Evolutionary conservation across 2,797 vertebrate species (phyloP).

Genomic region (Hoplostethus atlanticus): DNA sequence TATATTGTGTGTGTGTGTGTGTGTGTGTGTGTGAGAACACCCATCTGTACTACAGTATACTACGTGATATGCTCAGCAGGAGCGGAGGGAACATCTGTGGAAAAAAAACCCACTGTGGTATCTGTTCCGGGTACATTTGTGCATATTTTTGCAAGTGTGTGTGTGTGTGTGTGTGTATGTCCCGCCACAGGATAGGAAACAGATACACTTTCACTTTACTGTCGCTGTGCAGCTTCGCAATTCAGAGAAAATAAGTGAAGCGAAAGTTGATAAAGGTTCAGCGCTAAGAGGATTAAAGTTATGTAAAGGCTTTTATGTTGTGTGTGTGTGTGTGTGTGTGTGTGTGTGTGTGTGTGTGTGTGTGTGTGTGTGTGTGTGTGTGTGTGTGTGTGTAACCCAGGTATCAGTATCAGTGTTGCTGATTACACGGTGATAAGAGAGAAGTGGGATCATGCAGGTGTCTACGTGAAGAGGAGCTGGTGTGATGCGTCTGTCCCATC

Average conservation of each 20-base stretch:
- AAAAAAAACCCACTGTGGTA: conserved; percentile 11
- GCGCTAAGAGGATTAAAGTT: conserved; percentile 37
- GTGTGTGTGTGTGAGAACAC: conserved; percentile 35
- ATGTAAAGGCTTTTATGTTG: conserved; percentile 24
- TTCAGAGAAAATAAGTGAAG: conserved; percentile 4
- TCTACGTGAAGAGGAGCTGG: conserved; percentile 48
- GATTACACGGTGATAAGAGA: conserved; percentile 39
- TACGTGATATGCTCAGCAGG: conserved; percentile 18
- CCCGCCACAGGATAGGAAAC: conserved; percentile 11
- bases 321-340: conserved; percentile 6
- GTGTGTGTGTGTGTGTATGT: conserved; percentile 6
- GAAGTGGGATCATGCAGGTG: conserved; percentile 52
- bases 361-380: conserved; percentile 13
- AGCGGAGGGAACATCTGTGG: conserved; percentile 19
- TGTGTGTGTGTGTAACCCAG: background rate
- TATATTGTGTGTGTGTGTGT: conserved; percentile 16
- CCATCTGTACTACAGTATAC: background rate
- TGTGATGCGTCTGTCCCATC: background rate
- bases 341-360: background rate
- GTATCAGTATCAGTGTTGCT: conserved; percentile 46
- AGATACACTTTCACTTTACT: conserved; percentile 11
- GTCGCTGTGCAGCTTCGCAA: background rate
- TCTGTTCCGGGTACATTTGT: no score
- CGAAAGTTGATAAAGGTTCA: conserved; percentile 46
- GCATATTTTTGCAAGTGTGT: background rate